Conservation (phyloP, 2,888 invertebrate genomes). For the Acleris cristana region DNA sequence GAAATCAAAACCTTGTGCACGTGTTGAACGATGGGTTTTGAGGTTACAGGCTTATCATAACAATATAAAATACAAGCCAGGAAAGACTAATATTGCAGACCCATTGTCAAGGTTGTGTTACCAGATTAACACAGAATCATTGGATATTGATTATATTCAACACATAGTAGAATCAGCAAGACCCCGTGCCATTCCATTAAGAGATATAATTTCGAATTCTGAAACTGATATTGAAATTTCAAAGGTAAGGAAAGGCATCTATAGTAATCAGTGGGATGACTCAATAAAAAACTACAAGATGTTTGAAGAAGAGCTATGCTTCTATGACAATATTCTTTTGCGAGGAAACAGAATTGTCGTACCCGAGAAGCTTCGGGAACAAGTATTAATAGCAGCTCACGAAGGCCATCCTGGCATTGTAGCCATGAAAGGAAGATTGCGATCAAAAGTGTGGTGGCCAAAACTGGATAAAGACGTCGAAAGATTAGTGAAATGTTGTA, state of each 20-base stretch:
- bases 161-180: slow-evolving; percentile 20
- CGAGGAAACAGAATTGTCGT: too few relatives aligned
- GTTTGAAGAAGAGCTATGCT: too few relatives aligned
- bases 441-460: slow-evolving; percentile 38
- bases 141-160: background rate
- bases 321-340: too few relatives aligned
- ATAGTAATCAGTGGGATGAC: background rate
- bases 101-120: slow-evolving; percentile 45
- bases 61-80: slow-evolving; percentile 40
- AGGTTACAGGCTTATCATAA: slow-evolving; percentile 42
- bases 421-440: too few relatives aligned
- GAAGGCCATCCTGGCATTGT: too few relatives aligned
- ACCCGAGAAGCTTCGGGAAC: too few relatives aligned
- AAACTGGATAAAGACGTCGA: slow-evolving; percentile 32
- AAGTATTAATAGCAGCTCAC: too few relatives aligned
- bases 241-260: background rate
- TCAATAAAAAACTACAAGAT: background rate
- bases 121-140: background rate
- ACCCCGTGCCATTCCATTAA: background rate
- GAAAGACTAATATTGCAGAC: slow-evolving; percentile 49
- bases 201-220: background rate
- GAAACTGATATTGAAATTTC: background rate
- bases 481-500: slow-evolving; percentile 25
- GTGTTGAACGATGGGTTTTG: slow-evolving; percentile 46
- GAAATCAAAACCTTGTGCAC: slow-evolving; percentile 44